Evolutionary conservation across 2,113 vertebrate genomes (phyloP), one percentile per base, ranked within the genome.

Genomic region (Pedetes capensis): DNA sequence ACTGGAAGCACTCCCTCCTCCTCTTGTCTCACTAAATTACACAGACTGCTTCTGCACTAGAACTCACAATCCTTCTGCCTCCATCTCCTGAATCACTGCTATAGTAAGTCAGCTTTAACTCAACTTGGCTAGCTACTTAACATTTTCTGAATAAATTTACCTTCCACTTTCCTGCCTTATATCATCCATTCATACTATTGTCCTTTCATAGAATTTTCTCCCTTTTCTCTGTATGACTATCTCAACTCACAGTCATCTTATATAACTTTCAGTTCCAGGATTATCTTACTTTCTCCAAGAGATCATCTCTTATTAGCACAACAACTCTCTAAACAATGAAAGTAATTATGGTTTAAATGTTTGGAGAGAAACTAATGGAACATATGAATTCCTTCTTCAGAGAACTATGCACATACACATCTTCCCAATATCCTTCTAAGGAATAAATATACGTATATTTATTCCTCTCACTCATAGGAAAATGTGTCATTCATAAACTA

Each of bases 401-500:
- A 93, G 29, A 94, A 75, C 22, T 64, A 39, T 72, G 16, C 34
- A 59, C 47, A 39, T 12, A 14, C 6, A 61, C 23, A 63, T 61
- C 20, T 34, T 5, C 25, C 27, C 16, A 39, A 18, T 42, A 83
- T 49, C 17, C 9, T 90, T 13, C 20, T 37, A 83, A 64, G 0
- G 17, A 91, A 59, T 32, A 95, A 95, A 89, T 95, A 64, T 29
- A 8, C 8, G n/a, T n/a, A n/a, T n/a, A 37, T 82, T 87, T 23
- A 17, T 5, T 81, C 22, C 89, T 10, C 68, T 57, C n/a, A 61
- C 4, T 22, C 16, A 39, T 3, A 32, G 17, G 18, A 20, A 80
- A 37, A 66, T 76, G 42, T 22, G 4, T 14, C 44, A n/a, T 25
- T 93, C 32, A 78, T 32, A 75, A 44, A 55, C 8, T 47, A 78